These are phyloP conservation scores for Syngnathus scovelli DNA, from an alignment of 2,113 vertebrate species.

Conservation along the genomic window DNA sequence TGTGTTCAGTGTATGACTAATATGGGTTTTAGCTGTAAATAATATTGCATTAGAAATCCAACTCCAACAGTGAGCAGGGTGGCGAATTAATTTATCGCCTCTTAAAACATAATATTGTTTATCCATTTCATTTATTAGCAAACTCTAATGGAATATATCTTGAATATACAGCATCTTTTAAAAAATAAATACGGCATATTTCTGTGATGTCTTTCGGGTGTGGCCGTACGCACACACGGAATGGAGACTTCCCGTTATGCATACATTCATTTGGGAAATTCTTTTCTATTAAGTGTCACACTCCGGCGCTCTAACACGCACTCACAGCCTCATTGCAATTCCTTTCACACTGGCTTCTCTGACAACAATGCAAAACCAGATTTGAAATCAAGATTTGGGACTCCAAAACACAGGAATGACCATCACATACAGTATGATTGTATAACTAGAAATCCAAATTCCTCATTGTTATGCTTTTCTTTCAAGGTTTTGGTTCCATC, in stretches of 20 bases:
- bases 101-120: background rate
- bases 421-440: background rate
- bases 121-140: background rate
- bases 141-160: background rate
- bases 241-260: conserved; percentile 12
- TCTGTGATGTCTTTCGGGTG: background rate
- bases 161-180: background rate
- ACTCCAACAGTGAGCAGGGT: background rate
- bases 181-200: background rate
- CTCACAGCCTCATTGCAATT: conserved; percentile 63
- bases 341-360: conserved; percentile 58
- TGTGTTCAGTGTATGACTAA: background rate
- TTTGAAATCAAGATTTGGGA: conserved; percentile 51
- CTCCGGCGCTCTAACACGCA: conserved; percentile 27
- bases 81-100: background rate
- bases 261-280: conserved; percentile 42
- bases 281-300: conserved; percentile 39
- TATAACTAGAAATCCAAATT: background rate
- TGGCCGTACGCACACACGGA: background rate
- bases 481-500: background rate
- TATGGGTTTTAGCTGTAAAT: background rate
- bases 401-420: conserved; percentile 18
- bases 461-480: background rate
- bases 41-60: background rate
- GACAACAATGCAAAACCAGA: conserved; percentile 36